Evolutionary conservation across 2,888 invertebrate species (phyloP), one percentile per base, ranked within the genome.

Genomic region (Atherix ibis): DNA sequence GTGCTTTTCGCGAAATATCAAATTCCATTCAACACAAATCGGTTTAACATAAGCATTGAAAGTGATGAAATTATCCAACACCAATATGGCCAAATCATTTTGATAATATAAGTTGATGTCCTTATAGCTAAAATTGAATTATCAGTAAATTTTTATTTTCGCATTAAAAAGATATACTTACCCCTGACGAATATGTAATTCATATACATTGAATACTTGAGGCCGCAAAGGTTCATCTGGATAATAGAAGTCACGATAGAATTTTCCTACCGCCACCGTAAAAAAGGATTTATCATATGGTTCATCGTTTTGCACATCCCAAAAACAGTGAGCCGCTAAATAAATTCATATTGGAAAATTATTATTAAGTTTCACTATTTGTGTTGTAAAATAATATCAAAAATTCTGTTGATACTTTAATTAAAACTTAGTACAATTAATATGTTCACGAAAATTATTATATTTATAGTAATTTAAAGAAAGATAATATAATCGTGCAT

Each of bases 21-120:
- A 37, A 30, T 42, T 31, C 46, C 48, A 49, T 15, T 51, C 48
- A 3, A 53, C 42, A 40, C 62, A 62, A 8, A 60, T 51, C n/a
- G 58, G 56, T 35, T 52, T 52, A 6, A 60, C 52, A 9, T 51
- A 45, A 22, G 42, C 39, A 2, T 52, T 48, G 24, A 54, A 48
- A 9, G 35, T 38, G 19, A 62, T 48, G 9, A 39, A 31, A n/a
- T 42, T 41, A 26, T 44, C 42, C 15, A 58, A 38, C n/a, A 52
- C 41, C 10, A 61, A 18, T 4, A 60, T 33, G 1, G 58, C 58
- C 31, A 62, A 50, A 42, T 62, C 62, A 6, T 43, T 42, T 15
- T 37, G 35, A 34, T 46, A 56, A 9, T 44, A 41, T 5, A 44
- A 46, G n/a, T 31, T 14, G 10, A 33, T 37, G n/a, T 50, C 54